Evolutionary conservation across 2,797 vertebrate species (phyloP).

Genomic region (Ceryle rudis): DNA sequence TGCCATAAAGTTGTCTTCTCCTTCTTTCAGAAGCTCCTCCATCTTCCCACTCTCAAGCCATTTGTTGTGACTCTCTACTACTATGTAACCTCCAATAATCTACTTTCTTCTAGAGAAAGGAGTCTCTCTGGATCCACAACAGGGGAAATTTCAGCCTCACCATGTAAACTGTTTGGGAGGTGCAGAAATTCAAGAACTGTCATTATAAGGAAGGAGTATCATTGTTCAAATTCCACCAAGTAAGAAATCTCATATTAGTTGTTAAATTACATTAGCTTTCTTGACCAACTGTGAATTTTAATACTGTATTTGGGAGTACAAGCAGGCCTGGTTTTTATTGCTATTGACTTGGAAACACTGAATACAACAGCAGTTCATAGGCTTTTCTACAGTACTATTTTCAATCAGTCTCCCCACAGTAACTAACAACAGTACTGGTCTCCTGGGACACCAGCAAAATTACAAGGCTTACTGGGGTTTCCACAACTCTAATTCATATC

Average conservation of each 20-base stretch:
- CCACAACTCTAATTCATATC: constrained; percentile 38
- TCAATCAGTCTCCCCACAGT: constrained; percentile 40
- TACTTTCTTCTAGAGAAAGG: not conserved
- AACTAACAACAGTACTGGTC: constrained; percentile 59
- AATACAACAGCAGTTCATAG: not conserved
- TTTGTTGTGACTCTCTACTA: not conserved
- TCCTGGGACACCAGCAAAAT: constrained; percentile 53
- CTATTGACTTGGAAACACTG: constrained; percentile 33
- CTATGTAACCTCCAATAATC: not conserved
- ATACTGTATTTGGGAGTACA: constrained; percentile 17
- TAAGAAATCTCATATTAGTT: not conserved
- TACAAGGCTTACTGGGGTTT: constrained; percentile 45
- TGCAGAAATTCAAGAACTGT: constrained; percentile 1
- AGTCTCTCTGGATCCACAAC: not conserved
- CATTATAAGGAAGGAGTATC: not conserved
- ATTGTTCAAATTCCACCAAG: not conserved
- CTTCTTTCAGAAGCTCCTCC: not conserved
- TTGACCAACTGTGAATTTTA: not conserved
- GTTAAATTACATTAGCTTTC: not conserved
- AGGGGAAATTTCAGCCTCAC: not conserved
- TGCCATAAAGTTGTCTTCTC: not conserved
- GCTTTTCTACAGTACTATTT: constrained; percentile 29
- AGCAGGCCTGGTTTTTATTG: constrained; percentile 6
- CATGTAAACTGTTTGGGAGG: not conserved
- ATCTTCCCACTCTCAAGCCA: not conserved